phyloP scores from a whole-genome alignment of 35 echinoderm and acorn worm genomes.

The Anneissia japonica region DNA sequence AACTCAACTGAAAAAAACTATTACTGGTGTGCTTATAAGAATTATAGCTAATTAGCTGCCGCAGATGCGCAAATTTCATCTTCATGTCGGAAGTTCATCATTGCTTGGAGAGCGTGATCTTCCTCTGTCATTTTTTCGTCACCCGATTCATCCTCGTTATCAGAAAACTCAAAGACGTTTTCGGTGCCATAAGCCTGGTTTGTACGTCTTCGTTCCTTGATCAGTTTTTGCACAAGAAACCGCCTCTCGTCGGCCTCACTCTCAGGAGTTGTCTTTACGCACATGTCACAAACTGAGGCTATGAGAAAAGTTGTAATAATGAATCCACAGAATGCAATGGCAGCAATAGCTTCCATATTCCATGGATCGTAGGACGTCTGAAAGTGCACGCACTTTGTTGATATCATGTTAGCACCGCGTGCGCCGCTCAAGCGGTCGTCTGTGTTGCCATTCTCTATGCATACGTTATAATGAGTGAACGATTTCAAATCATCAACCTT shows the following conservation, averaged over 20 bases:
- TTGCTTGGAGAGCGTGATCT: neutral
- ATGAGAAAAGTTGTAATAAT: neutral
- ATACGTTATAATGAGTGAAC: neutral
- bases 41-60: neutral
- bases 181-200: neutral
- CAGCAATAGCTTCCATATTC: neutral
- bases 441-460: neutral
- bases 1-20: too few species aligned
- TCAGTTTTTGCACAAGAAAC: neutral
- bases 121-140: neutral
- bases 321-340: neutral
- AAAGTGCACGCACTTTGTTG: neutral
- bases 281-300: neutral
- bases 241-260: neutral
- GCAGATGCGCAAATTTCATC: neutral
- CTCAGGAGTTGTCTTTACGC: neutral
- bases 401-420: neutral
- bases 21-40: neutral
- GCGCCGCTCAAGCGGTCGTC: neutral
- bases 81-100: neutral
- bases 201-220: neutral
- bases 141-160: neutral
- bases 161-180: neutral
- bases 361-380: neutral
- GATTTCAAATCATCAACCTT: neutral